phyloP scores from a whole-genome alignment of 2,797 vertebrate genomes.

The Labeo calbasu region DNA sequence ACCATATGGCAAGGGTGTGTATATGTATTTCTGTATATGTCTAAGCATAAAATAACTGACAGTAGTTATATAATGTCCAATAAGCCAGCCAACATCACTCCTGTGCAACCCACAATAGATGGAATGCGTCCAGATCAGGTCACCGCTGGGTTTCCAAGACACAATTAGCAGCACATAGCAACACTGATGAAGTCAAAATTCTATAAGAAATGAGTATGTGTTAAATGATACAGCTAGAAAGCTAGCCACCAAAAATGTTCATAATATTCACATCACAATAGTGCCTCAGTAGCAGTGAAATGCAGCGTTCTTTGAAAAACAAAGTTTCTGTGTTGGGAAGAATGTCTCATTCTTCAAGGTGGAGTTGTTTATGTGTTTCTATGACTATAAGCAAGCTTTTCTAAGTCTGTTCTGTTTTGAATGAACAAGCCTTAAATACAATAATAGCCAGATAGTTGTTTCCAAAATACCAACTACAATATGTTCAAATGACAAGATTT shows the following conservation, averaged over 20 bases:
- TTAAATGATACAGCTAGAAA: slow-evolving; percentile 30
- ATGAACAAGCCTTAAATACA: background rate
- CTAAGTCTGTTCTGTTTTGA: background rate
- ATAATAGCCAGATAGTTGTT: background rate
- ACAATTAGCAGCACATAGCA: slow-evolving; percentile 33
- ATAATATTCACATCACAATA: slow-evolving; percentile 4
- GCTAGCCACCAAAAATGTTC: background rate
- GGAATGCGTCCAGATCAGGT: slow-evolving; percentile 37
- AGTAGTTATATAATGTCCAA: slow-evolving; percentile 14
- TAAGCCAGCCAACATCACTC: slow-evolving; percentile 33
- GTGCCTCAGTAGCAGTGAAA: background rate
- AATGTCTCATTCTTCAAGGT: background rate
- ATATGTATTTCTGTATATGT: slow-evolving; percentile 1
- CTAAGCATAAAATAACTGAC: slow-evolving; percentile 7
- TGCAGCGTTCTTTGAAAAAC: background rate
- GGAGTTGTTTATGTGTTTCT: background rate
- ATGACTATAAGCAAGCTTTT: background rate
- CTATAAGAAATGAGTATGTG: slow-evolving; percentile 18
- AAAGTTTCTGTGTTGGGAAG: background rate
- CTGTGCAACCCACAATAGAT: slow-evolving; percentile 36
- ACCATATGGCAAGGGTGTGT: background rate
- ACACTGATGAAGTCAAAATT: slow-evolving; percentile 15
- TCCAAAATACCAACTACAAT: background rate
- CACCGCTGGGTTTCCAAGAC: slow-evolving; percentile 29
- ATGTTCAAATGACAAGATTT: background rate